Conservation (phyloP, 2,888 invertebrate species). For the Harmothoe impar region DNA sequence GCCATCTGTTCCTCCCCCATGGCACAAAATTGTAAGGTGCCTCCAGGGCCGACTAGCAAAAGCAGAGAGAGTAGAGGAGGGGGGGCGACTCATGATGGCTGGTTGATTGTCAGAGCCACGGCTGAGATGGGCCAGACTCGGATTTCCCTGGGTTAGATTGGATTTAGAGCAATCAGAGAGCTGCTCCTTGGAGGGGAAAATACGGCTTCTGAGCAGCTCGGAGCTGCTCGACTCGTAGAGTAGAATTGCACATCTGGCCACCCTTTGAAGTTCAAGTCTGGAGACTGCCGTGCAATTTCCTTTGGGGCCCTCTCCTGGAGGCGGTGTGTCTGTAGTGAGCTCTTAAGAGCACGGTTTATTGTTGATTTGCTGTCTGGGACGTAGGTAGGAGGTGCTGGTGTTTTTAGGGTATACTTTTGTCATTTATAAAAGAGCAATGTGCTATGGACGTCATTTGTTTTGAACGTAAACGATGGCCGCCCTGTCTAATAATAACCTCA, state of each 20-base stretch:
- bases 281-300: too few relatives aligned
- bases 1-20: neutral
- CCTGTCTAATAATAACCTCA: too few relatives aligned
- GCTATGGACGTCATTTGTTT: too few relatives aligned
- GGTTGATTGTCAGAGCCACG: neutral
- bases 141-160: slow-evolving; percentile 11
- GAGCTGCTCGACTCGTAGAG: neutral
- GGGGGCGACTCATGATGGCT: neutral
- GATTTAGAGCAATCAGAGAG: slow-evolving; percentile 35
- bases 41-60: neutral
- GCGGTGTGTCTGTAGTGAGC: too few relatives aligned
- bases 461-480: too few relatives aligned
- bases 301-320: too few relatives aligned
- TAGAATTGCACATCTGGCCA: neutral
- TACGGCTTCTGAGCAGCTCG: neutral
- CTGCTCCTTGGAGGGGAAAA: slow-evolving; percentile 21
- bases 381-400: too few relatives aligned
- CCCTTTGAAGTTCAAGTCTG: neutral
- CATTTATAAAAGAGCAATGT: too few relatives aligned
- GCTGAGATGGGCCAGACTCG: neutral
- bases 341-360: too few relatives aligned
- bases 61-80: neutral
- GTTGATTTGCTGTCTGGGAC: too few relatives aligned
- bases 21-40: neutral
- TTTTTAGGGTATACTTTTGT: too few relatives aligned